Base-by-base conservation (phyloP, 2,797 vertebrate genomes). In the Rhinogobio ventralis region DNA sequence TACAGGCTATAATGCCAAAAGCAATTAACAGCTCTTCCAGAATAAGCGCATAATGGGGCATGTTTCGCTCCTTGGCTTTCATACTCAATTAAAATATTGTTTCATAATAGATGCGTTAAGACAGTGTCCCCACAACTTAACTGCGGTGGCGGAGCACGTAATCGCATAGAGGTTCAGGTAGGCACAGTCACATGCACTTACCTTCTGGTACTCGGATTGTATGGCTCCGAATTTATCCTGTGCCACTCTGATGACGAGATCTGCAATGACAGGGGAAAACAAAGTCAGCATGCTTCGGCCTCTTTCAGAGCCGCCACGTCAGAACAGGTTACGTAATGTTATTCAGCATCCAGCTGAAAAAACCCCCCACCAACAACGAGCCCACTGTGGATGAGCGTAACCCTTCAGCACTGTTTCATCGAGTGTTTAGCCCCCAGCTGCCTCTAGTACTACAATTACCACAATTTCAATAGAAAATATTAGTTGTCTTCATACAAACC, bases 161-260 rank as follows among this genome's bases (percentile, higher is more conserved):
- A 67, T 67, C 53, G 23, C 73, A 62, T 15, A 23, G 39, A 62
- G 28, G 57, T 57, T 72, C 84, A 67, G 68, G 64, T 30, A 25
- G 81, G 23, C 20, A 53, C 33, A 69, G 66, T 66, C 74, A 83
- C 71, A 76, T 86, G 20, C 80, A 77, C 87, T 93, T 94, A 95
- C 95, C 95, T 95, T 95, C 89, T 95, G 93, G 82, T 95, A 95
- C 85, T 96, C 95, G 0, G 91, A 91, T 85, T 95, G 93, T 88
- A 94, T 88, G 86, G 93, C 91, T 90, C 91, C 94, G 75, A 95
- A 95, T 89, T 91, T 94, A 87, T 96, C 94, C 90, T 95, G 95
- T 23, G 94, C 93, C 87, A 96, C 86, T 89, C 90, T 93, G 77
- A 94, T 91, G 81, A 95, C 90, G 53, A 96, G 94, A 91, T 96